These are phyloP conservation scores for Clarias laeviceps DNA, from an alignment of 2,797 vertebrate genomes.

Conservation along the genomic window DNA sequence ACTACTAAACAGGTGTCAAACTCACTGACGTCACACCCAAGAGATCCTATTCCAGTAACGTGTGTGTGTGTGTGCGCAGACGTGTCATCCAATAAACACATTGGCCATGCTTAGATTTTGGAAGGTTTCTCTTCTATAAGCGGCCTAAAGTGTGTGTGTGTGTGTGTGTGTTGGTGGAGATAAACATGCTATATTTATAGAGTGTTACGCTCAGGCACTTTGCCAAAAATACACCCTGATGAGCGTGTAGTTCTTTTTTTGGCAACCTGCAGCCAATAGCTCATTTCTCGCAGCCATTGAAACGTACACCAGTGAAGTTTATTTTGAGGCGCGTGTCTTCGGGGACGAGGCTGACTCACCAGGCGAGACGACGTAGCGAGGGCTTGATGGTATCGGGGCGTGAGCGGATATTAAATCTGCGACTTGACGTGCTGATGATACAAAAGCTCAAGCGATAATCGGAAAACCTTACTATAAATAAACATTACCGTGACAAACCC, in stretches of 20 bases:
- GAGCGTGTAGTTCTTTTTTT: not conserved
- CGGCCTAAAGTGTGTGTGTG: conserved; percentile 2
- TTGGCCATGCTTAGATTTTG: conserved; percentile 39
- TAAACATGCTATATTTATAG: conserved; percentile 32
- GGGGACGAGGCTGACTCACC: conserved; percentile 8
- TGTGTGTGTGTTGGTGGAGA: conserved; percentile 24
- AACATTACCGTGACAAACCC: not conserved
- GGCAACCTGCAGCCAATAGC: not conserved
- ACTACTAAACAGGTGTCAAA: conserved; percentile 34
- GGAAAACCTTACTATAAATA: not conserved
- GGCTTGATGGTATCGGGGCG: not conserved
- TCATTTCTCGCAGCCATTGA: not conserved
- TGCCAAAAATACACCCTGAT: not conserved
- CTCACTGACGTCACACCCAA: conserved; percentile 26
- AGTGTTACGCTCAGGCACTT: conserved; percentile 1
- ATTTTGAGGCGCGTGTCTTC: not conserved
- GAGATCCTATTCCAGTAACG: conserved; percentile 16
- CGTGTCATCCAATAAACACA: conserved; percentile 37
- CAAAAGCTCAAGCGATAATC: not conserved
- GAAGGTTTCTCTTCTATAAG: conserved; percentile 17
- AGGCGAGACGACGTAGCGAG: not conserved
- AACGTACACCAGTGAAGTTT: not conserved
- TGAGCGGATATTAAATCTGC: conserved; percentile 8
- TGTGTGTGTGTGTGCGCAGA: not conserved
- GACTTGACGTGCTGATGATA: not conserved